Conservation (phyloP, 2,888 invertebrate species). For the Stenurella melanura region DNA sequence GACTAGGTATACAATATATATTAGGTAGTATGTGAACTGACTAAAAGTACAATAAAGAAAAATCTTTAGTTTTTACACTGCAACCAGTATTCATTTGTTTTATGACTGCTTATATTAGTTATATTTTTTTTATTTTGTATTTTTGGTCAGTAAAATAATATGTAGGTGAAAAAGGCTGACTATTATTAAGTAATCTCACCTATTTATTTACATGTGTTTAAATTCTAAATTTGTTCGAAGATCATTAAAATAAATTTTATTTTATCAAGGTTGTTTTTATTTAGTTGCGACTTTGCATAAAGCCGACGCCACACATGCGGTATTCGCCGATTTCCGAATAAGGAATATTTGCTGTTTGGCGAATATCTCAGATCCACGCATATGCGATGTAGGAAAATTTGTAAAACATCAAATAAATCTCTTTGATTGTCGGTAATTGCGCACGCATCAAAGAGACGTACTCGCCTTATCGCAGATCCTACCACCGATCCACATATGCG, state of each 20-base stretch:
- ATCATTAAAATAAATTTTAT: constrained; percentile 45
- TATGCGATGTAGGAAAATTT: too few species aligned
- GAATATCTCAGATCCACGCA: too few species aligned
- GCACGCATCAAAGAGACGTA: too few species aligned
- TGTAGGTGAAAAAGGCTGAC: constrained; percentile 50
- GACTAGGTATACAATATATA: constrained; percentile 18
- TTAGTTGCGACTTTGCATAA: neutral
- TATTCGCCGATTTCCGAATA: too few species aligned
- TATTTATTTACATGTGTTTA: constrained; percentile 42
- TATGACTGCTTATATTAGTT: constrained; percentile 31
- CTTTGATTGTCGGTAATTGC: too few species aligned
- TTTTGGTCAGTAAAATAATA: constrained; percentile 43
- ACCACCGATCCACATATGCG: too few species aligned
- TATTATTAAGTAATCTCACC: constrained; percentile 48
- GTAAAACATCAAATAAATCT: too few species aligned
- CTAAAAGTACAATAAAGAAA: constrained; percentile 26
- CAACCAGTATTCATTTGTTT: constrained; percentile 40
- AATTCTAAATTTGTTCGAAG: constrained; percentile 46
- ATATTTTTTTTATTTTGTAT: constrained; percentile 35
- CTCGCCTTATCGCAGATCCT: too few species aligned
- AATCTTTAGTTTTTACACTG: constrained; percentile 18
- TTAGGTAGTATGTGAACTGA: constrained; percentile 32
- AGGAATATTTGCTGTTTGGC: too few species aligned
- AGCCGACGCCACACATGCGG: too few species aligned
- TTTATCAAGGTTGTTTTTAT: constrained; percentile 35